These are phyloP conservation scores for Panzeria rudis DNA, from an alignment of 2,888 invertebrate species.

Conservation along the genomic window DNA sequence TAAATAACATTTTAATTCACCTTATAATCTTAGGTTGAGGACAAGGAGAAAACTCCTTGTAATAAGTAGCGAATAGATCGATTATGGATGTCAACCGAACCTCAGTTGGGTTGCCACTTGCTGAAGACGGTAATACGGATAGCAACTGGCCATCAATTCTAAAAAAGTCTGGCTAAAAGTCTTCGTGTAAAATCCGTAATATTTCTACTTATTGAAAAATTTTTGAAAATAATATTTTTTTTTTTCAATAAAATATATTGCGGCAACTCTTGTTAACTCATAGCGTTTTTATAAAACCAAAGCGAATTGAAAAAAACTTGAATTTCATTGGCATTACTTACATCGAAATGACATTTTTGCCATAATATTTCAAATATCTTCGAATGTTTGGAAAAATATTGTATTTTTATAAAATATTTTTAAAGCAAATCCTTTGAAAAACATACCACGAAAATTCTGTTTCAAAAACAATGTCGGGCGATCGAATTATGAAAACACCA, in stretches of 20 bases:
- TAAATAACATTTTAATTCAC: too few relatives aligned
- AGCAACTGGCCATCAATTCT: too few relatives aligned
- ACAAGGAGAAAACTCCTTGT: too few relatives aligned
- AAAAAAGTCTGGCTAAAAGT: too few relatives aligned
- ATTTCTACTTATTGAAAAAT: background rate
- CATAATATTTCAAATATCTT: slow-evolving; percentile 31
- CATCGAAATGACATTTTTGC: background rate
- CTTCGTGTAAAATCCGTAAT: too few relatives aligned
- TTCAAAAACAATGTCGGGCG: slow-evolving; percentile 54
- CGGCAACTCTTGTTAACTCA: background rate
- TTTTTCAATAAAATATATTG: slow-evolving; percentile 12
- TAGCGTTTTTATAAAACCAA: background rate
- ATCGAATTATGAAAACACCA: slow-evolving; percentile 29
- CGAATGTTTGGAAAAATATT: slow-evolving; percentile 47
- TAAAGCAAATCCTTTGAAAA: slow-evolving; percentile 18
- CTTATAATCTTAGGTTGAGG: too few relatives aligned
- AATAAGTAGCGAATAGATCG: too few relatives aligned
- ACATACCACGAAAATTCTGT: slow-evolving; percentile 24
- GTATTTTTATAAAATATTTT: slow-evolving; percentile 42
- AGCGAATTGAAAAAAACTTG: background rate
- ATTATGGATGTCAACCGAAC: too few relatives aligned
- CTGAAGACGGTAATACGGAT: too few relatives aligned
- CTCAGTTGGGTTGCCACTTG: too few relatives aligned
- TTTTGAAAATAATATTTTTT: background rate
- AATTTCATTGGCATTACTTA: slow-evolving; percentile 15